Evolutionary conservation across 2,888 invertebrate species (phyloP).

Genomic region (Ormyrus pomaceus): DNA sequence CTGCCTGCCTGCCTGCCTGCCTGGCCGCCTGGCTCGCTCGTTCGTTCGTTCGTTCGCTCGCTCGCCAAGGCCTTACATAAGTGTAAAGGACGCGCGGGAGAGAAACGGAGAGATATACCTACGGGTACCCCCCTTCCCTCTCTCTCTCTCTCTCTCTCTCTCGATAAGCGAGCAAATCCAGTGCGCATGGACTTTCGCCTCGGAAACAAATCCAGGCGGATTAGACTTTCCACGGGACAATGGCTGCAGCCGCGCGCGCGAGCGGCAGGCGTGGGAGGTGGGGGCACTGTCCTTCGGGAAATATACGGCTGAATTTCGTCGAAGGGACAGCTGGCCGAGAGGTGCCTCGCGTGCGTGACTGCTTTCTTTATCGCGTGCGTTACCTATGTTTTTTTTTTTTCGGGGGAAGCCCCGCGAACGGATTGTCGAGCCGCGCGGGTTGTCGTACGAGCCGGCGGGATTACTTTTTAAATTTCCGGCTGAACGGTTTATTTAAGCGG

Average conservation of each 20-base stretch:
- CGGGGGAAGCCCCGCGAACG: too few relatives aligned
- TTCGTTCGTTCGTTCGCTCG: not conserved
- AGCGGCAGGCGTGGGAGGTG: not conserved
- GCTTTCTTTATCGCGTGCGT: too few relatives aligned
- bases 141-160: constrained; percentile 26
- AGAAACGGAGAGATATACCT: not conserved
- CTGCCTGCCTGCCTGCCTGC: not conserved
- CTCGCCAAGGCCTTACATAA: constrained; percentile 51
- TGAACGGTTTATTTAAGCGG: too few relatives aligned
- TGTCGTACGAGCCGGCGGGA: too few relatives aligned
- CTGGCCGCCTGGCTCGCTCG: not conserved
- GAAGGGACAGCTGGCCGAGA: constrained; percentile 36
- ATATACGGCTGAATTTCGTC: constrained; percentile 29
- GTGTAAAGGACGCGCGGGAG: constrained; percentile 50
- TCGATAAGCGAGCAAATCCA: constrained; percentile 8
- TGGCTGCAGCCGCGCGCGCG: not conserved
- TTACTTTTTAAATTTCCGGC: too few relatives aligned
- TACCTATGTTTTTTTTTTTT: too few relatives aligned
- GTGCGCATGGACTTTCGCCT: constrained; percentile 12
- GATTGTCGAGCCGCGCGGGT: too few relatives aligned
- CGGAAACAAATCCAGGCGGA: constrained; percentile 3
- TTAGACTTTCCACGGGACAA: not conserved
- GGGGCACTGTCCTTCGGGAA: constrained; percentile 26
- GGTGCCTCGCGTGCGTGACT: too few relatives aligned
- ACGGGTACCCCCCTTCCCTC: too few relatives aligned